These are phyloP conservation scores for Callionymus lyra DNA, from an alignment of 2,113 vertebrate genomes.

Conservation along the genomic window DNA sequence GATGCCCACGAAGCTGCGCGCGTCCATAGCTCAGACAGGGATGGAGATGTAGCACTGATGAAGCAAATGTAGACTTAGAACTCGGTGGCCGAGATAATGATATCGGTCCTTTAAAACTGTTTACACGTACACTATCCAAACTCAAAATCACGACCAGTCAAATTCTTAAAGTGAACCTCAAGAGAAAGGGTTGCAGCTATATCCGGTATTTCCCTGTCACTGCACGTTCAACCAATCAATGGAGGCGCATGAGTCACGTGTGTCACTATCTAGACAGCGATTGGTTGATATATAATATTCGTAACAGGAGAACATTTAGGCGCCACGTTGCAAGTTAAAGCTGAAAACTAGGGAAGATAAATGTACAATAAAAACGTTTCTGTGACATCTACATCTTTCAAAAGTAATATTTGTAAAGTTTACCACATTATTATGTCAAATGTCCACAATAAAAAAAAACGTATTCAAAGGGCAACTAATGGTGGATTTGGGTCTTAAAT, in stretches of 20 bases:
- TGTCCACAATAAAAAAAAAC: background rate
- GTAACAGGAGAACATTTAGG: constrained; percentile 29
- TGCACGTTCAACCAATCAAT: constrained; percentile 54
- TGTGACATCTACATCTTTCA: background rate
- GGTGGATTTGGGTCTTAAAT: too few relatives aligned
- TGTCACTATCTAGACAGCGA: constrained; percentile 14
- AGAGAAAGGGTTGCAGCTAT: constrained; percentile 34
- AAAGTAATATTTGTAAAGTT: constrained; percentile 2
- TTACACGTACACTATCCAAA: background rate
- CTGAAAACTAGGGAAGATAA: background rate
- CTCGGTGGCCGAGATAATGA: background rate
- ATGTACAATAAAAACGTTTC: background rate
- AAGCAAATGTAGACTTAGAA: constrained; percentile 12
- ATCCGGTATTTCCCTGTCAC: constrained; percentile 23
- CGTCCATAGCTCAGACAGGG: constrained; percentile 53
- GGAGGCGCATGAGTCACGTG: constrained; percentile 6
- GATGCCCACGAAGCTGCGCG: constrained; percentile 34
- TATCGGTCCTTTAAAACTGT: background rate
- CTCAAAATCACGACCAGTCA: background rate
- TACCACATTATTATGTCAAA: constrained; percentile 9
- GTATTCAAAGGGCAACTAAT: too few relatives aligned
- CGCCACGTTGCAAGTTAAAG: constrained; percentile 73
- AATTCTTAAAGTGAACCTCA: background rate
- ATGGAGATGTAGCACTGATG: constrained; percentile 5
- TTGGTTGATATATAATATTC: constrained; percentile 46